These are phyloP conservation scores for Alligator mississippiensis DNA, from an alignment of 2,113 vertebrate species.

Conservation along the genomic window DNA sequence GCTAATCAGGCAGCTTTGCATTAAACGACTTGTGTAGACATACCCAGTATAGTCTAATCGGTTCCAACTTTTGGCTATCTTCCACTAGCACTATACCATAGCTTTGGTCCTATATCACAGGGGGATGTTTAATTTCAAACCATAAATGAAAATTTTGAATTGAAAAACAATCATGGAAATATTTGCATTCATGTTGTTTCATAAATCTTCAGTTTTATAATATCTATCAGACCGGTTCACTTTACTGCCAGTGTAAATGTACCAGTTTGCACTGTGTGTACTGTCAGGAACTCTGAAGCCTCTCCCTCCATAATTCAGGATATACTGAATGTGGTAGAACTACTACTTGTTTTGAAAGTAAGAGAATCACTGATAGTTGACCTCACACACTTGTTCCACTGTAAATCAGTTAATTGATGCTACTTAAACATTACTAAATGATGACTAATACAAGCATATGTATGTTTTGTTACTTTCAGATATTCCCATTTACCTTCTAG, in stretches of 20 bases:
- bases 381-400: background rate
- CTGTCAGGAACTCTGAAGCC: background rate
- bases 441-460: too few relatives aligned
- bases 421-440: too few relatives aligned
- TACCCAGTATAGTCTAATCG: background rate
- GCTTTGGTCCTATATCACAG: background rate
- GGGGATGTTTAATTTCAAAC: background rate
- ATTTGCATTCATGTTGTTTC: background rate
- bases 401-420: too few relatives aligned
- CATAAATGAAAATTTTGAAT: background rate
- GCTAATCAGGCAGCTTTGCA: too few relatives aligned
- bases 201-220: background rate
- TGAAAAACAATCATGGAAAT: background rate
- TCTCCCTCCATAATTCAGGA: background rate
- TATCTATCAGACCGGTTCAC: background rate
- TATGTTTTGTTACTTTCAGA: background rate
- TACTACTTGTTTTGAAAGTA: background rate
- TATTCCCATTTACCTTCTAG: background rate
- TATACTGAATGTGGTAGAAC: background rate
- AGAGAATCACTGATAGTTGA: background rate
- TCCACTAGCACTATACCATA: background rate
- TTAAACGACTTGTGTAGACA: too few relatives aligned
- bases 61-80: background rate
- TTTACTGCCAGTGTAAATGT: background rate
- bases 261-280: background rate